phyloP scores from a whole-genome alignment of 1,140 invertebrate species.

The Camponotus pennsylvanicus region DNA sequence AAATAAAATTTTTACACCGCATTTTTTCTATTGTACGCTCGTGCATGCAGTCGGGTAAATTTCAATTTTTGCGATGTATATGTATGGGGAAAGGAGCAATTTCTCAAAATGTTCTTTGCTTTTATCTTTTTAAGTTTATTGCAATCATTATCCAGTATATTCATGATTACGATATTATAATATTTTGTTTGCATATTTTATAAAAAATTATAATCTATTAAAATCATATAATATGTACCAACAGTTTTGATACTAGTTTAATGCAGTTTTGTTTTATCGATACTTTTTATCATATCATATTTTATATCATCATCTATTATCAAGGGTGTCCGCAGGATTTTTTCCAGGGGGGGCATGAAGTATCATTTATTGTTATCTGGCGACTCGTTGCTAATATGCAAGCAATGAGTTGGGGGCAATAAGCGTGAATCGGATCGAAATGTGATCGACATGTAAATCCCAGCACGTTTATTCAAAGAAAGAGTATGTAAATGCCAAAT shows the following conservation, averaged over 20 bases:
- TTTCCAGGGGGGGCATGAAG: no score
- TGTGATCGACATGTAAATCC: no score
- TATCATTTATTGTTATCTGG: no score
- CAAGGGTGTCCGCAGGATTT: no score
- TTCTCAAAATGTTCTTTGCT: background rate
- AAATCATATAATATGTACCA: background rate
- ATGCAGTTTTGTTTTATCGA: background rate
- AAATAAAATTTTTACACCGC: constrained; percentile 1
- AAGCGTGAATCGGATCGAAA: no score
- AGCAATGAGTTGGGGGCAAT: no score
- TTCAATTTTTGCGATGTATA: background rate
- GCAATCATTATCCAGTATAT: background rate
- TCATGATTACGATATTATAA: background rate
- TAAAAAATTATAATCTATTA: background rate
- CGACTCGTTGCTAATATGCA: no score
- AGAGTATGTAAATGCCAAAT: no score
- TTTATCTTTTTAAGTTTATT: background rate
- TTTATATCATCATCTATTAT: no score
- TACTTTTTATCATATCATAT: no score
- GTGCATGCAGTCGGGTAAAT: background rate
- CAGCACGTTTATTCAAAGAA: no score
- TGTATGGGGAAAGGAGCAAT: background rate
- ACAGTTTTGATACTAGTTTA: background rate
- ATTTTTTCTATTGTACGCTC: background rate
- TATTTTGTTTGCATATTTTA: background rate